Evolutionary conservation across 2,888 invertebrate genomes (phyloP), one percentile per base, ranked within the genome.

Genomic region (Plusia festucae): DNA sequence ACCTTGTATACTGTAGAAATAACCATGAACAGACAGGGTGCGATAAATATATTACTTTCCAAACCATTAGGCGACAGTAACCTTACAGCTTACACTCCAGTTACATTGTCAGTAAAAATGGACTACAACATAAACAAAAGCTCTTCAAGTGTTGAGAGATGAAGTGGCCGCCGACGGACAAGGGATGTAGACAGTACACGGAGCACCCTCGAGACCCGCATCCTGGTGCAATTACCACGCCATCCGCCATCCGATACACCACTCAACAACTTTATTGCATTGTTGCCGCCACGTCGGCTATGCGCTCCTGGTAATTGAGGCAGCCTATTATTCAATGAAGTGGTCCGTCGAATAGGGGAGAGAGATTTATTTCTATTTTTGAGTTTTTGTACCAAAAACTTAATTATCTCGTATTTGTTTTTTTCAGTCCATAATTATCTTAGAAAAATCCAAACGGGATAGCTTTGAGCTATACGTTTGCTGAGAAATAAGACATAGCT

Each of bases 141-240:
- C 34, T n/a, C 61, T 65, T 72, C 13, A 62, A 69, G 65, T 74
- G 68, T 44, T 65, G 71, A 70, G 44, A 32, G 73, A 75, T 77
- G 66, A 82, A 83, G 81, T 78, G 69, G 70, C 68, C 30, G 79
- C 56, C 62, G 75, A 71, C 67, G 66, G 61, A 81, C 72, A 34
- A 65, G 75, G 76, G 79, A 68, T 64, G 70, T 67, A 65, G 68
- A 54, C 54, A 20, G 53, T 34, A 56, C 32, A 52, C 54, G 51
- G 65, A 76, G 70, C 68, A 62, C 70, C 74, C 82, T 77, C 60
- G 65, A 56, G 58, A 60, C 87, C 86, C 87, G 86, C 86, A 86
- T 87, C 85, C 87, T 85, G 81, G 61, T 72, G 70, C 72, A 76
- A 80, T 76, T 82, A 82, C 73, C 60, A 68, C 72, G 76, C 77